A percentile compares a stretch with the other conserved stretches of the same genome.
phyloP scores from a whole-genome alignment of 2,113 vertebrate species.

The Strix aluco region DNA sequence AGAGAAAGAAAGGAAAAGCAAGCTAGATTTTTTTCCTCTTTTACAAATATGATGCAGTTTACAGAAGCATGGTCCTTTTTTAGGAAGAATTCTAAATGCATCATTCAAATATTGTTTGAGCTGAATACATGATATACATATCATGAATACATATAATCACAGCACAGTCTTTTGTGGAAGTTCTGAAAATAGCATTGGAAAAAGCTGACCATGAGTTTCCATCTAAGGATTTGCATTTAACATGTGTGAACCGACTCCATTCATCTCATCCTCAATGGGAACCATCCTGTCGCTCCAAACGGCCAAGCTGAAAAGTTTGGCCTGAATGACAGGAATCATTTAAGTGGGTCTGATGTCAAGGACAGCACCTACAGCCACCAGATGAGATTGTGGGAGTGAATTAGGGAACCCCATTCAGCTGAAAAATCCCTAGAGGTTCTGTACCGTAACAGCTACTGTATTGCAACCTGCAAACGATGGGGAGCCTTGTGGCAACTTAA shows the following conservation, averaged over 20 bases:
- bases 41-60: constrained; percentile 76
- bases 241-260: constrained; percentile 31
- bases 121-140: constrained; percentile 78
- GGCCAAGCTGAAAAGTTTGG: neutral
- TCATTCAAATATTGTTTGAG: constrained; percentile 82
- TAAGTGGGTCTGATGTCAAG: neutral
- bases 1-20: constrained; percentile 65
- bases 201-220: constrained; percentile 69
- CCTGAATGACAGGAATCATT: neutral
- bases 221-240: constrained; percentile 68
- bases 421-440: neutral
- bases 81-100: constrained; percentile 78
- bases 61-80: constrained; percentile 78
- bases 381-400: neutral
- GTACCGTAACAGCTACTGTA: neutral
- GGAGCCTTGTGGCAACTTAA: neutral
- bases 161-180: constrained; percentile 68
- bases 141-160: constrained; percentile 81
- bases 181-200: constrained; percentile 77
- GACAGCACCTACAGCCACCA: neutral
- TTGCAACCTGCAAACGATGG: neutral
- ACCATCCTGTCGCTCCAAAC: neutral
- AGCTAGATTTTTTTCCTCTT: constrained; percentile 49
- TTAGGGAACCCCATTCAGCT: neutral
- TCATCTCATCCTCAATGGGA: constrained; percentile 43